Conservation (phyloP, 2,113 vertebrate genomes). For the Cinclus mexicanus region DNA sequence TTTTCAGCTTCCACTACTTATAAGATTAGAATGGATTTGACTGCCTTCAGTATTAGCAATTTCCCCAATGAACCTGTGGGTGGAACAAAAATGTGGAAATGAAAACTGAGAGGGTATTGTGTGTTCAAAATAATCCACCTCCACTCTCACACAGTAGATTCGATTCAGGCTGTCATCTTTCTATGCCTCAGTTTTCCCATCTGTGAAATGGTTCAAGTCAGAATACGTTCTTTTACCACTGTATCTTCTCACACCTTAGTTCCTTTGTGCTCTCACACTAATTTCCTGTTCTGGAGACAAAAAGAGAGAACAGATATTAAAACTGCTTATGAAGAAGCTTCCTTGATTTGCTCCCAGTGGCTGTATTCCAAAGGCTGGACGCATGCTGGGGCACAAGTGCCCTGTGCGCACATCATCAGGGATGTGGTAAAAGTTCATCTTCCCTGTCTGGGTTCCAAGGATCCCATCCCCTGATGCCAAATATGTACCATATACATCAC, state of each 20-base stretch:
- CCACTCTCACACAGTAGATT: not conserved
- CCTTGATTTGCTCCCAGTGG: not conserved
- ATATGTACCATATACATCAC: not conserved
- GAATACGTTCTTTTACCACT: not conserved
- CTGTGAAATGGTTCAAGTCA: not conserved
- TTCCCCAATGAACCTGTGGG: constrained; percentile 45
- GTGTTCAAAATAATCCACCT: constrained; percentile 20
- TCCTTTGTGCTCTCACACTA: not conserved
- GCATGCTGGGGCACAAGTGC: rapidly evolving
- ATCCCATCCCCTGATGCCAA: not conserved
- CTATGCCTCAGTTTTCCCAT: not conserved
- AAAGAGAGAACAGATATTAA: not conserved
- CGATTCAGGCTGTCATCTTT: not conserved
- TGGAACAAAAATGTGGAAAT: constrained; percentile 67
- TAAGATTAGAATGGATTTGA: constrained; percentile 57
- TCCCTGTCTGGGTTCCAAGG: not conserved
- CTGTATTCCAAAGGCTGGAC: not conserved
- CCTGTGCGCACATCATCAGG: not conserved
- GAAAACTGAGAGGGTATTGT: constrained; percentile 57
- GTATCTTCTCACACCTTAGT: not conserved
- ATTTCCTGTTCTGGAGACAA: not conserved
- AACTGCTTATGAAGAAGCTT: not conserved
- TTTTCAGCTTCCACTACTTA: constrained; percentile 46
- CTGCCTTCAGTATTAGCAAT: constrained; percentile 44
- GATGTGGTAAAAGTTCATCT: not conserved